A percentile compares a stretch with the other conserved stretches of the same genome.
phyloP scores from a whole-genome alignment of 2,888 invertebrate species.

The Blera fallax region DNA sequence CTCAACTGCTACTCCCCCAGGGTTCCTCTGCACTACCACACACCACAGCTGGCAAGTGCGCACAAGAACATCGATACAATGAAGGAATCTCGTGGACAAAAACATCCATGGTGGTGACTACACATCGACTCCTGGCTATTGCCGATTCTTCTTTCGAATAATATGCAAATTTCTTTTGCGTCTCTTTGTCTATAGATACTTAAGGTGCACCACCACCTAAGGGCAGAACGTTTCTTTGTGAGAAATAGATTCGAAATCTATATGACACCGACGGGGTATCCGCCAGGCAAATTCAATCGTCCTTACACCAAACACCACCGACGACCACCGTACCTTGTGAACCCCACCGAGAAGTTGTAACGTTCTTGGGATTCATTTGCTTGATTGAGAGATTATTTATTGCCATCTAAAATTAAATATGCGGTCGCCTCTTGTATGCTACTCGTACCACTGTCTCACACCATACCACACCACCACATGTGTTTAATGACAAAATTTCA shows the following conservation, averaged over 20 bases:
- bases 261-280: conserved; percentile 7
- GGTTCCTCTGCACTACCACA: conserved; percentile 17
- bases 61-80: conserved; percentile 57
- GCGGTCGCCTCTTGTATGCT: conserved; percentile 49
- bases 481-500: conserved; percentile 73
- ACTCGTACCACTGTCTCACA: conserved; percentile 9
- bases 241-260: conserved; percentile 43
- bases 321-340: background rate
- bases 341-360: conserved; percentile 45
- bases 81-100: conserved; percentile 54
- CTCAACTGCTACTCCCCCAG: conserved; percentile 57
- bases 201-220: background rate
- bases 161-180: conserved; percentile 60
- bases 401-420: conserved; percentile 67
- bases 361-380: conserved; percentile 34
- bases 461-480: conserved; percentile 56
- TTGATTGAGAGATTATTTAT: conserved; percentile 71
- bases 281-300: too few relatives aligned
- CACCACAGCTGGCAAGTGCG: conserved; percentile 19
- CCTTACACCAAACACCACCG: background rate
- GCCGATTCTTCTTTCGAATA: conserved; percentile 29
- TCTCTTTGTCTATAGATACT: background rate
- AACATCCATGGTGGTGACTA: conserved; percentile 40
- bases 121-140: conserved; percentile 50
- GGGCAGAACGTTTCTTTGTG: background rate